A percentile compares a stretch with the other conserved stretches of the same genome.
Evolutionary conservation across 2,113 vertebrate genomes (phyloP).

Genomic region (Sphaerodactylus townsendi): DNA sequence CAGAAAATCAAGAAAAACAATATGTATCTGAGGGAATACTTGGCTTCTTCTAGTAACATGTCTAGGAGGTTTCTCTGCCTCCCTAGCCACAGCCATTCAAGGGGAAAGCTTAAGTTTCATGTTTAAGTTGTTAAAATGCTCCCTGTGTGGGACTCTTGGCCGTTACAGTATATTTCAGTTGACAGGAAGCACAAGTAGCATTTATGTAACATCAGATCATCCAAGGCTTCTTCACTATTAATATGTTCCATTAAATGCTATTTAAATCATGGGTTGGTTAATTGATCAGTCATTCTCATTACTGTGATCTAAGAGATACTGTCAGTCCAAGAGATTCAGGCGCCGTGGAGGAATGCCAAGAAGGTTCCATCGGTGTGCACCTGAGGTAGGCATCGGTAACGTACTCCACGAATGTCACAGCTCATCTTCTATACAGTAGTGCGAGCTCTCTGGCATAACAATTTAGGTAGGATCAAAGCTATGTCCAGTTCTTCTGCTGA

Average conservation of each 20-base stretch:
- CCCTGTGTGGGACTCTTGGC: constrained; percentile 11
- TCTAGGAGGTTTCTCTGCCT: background rate
- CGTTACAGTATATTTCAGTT: background rate
- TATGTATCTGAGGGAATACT: background rate
- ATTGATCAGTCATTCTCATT: background rate
- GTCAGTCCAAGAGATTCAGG: background rate
- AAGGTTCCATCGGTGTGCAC: background rate
- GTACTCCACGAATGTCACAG: background rate
- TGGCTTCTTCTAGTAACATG: background rate
- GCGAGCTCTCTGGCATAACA: constrained; percentile 1
- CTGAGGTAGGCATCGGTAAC: background rate
- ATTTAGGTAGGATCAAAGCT: constrained; percentile 19
- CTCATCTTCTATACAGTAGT: background rate
- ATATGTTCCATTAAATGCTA: background rate
- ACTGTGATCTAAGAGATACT: background rate
- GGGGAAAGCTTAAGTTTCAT: constrained; percentile 25
- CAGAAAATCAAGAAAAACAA: background rate
- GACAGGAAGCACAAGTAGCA: background rate
- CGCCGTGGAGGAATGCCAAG: background rate
- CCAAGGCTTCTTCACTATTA: constrained; percentile 7
- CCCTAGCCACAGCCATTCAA: background rate
- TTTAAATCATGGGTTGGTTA: constrained; percentile 16
- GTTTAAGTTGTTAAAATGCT: background rate
- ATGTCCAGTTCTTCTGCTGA: constrained; percentile 3
- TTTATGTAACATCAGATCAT: background rate